Conservation (phyloP, 2,888 invertebrate species). For the Xiphydria camelus region DNA sequence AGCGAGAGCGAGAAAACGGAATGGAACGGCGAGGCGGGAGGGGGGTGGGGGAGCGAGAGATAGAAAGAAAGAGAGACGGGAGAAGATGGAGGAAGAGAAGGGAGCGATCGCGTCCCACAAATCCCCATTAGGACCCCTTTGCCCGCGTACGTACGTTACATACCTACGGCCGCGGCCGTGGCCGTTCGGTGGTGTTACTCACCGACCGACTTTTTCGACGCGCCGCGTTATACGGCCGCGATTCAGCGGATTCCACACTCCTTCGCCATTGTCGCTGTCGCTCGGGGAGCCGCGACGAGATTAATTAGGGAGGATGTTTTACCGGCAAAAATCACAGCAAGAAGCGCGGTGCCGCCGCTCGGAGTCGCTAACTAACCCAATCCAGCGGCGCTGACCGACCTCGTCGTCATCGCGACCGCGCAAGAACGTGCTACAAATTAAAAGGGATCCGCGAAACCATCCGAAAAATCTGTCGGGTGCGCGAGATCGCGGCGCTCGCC, state of each 20-base stretch:
- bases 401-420: slow-evolving; percentile 40
- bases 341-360: slow-evolving; percentile 28
- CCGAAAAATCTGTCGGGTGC: slow-evolving; percentile 43
- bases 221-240: slow-evolving; percentile 22
- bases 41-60: no score
- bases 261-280: slow-evolving; percentile 16
- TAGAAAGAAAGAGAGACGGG: no score
- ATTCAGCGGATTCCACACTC: slow-evolving; percentile 16
- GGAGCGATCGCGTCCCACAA: slow-evolving; percentile 22
- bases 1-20: no score
- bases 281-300: slow-evolving; percentile 36
- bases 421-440: slow-evolving; percentile 58
- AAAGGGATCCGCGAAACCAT: slow-evolving; percentile 49
- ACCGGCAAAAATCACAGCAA: slow-evolving; percentile 44
- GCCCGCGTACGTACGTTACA: not conserved
- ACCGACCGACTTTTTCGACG: slow-evolving; percentile 27
- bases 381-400: slow-evolving; percentile 29
- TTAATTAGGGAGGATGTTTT: slow-evolving; percentile 55
- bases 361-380: slow-evolving; percentile 37
- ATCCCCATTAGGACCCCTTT: slow-evolving; percentile 28
- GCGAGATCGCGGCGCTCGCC: no score
- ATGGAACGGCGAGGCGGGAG: no score
- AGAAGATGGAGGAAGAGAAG: no score
- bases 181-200: not conserved
- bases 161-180: not conserved